phyloP scores from a whole-genome alignment of 2,888 invertebrate species.

The Tineola bisselliella region DNA sequence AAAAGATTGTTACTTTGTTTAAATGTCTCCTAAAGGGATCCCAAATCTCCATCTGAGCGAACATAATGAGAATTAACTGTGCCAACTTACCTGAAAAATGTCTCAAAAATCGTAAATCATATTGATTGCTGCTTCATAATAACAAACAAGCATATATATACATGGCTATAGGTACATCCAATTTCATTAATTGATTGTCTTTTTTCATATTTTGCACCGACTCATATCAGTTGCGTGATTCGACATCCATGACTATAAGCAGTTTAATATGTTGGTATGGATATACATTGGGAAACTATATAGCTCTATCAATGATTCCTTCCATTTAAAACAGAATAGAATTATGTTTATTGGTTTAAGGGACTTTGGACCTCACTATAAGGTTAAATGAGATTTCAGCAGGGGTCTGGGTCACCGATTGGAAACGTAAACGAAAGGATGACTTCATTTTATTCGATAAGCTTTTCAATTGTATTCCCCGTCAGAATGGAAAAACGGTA shows the following conservation, averaged over 20 bases:
- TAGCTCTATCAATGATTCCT: not conserved
- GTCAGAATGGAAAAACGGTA: not conserved
- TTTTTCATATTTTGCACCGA: too few species aligned
- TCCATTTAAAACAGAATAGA: not conserved
- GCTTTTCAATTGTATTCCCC: not conserved
- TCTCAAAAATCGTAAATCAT: not conserved
- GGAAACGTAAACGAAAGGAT: constrained; percentile 30
- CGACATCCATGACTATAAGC: too few species aligned
- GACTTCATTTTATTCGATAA: constrained; percentile 19
- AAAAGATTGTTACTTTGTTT: not conserved
- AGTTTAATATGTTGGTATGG: too few species aligned
- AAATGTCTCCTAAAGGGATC: not conserved
- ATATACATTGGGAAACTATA: not conserved
- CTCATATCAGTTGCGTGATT: too few species aligned
- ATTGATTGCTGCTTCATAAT: not conserved
- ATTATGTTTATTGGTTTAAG: not conserved
- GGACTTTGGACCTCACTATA: not conserved
- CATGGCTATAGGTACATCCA: too few species aligned
- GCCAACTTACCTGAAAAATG: not conserved
- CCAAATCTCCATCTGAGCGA: not conserved
- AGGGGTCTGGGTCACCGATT: constrained; percentile 29
- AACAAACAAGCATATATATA: not conserved
- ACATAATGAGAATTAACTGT: not conserved
- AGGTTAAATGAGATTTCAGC: constrained; percentile 26
- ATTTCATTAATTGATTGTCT: too few species aligned